Percentiles rank a stretch among this genome's conserved stretches.
These are phyloP conservation scores for Erethizon dorsatum DNA, from an alignment of 2,797 vertebrate species.

Conservation along the genomic window DNA sequence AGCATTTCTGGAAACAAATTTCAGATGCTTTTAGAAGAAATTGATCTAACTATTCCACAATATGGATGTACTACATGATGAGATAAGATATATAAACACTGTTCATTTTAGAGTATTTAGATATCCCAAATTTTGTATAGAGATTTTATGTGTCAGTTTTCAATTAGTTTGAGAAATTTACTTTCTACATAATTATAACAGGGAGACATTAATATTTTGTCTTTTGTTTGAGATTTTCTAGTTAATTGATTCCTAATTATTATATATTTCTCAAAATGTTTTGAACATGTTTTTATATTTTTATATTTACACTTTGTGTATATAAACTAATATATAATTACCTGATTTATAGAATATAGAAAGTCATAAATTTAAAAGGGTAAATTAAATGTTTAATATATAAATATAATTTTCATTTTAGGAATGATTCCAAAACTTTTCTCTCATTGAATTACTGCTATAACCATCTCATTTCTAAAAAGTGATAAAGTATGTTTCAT, in stretches of 20 bases:
- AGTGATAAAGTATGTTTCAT: not conserved
- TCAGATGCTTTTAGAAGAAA: constrained; percentile 40
- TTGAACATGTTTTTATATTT: not conserved
- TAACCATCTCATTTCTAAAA: not conserved
- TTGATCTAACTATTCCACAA: not conserved
- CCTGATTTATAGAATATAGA: constrained; percentile 8
- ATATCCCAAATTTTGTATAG: not conserved
- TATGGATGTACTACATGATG: not conserved
- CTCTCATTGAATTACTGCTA: constrained; percentile 5
- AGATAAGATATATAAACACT: not conserved
- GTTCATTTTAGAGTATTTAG: not conserved
- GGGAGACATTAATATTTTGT: constrained; percentile 34
- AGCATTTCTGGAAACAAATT: constrained; percentile 20
- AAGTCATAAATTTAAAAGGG: not conserved
- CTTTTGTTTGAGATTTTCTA: not conserved
- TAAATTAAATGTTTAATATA: constrained; percentile 14
- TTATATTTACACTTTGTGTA: not conserved
- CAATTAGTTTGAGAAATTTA: not conserved
- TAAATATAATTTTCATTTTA: constrained; percentile 49
- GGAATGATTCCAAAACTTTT: not conserved
- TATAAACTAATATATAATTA: not conserved
- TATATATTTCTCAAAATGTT: constrained; percentile 9
- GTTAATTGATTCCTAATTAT: not conserved
- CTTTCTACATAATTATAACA: not conserved
- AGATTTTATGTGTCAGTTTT: not conserved